Conservation (phyloP, 2,888 invertebrate genomes). For the Coleophora flavipennella region DNA sequence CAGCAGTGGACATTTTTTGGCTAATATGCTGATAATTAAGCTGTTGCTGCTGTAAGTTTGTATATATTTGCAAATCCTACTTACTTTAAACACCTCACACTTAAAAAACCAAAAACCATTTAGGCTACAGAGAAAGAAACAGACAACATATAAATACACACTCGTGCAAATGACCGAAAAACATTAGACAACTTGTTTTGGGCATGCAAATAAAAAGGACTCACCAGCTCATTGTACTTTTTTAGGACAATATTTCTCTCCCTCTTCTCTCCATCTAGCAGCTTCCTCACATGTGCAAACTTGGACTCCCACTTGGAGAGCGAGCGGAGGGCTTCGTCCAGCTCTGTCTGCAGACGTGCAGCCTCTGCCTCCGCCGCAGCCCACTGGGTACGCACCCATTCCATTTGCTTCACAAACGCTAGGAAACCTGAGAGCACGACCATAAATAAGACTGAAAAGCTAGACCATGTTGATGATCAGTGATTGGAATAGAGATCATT, state of each 20-base stretch:
- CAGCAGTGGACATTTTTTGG: too few relatives aligned
- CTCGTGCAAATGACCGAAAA: not conserved
- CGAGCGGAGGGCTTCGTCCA: constrained; percentile 80
- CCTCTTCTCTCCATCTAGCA: constrained; percentile 85
- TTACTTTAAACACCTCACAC: too few relatives aligned
- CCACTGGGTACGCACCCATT: constrained; percentile 80
- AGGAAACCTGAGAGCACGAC: constrained; percentile 74
- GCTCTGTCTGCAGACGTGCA: constrained; percentile 77
- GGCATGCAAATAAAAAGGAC: constrained; percentile 14
- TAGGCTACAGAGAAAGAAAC: too few relatives aligned
- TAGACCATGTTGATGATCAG: too few relatives aligned
- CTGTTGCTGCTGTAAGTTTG: too few relatives aligned
- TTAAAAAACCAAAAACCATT: too few relatives aligned
- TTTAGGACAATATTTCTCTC: constrained; percentile 78
- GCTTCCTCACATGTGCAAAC: constrained; percentile 83
- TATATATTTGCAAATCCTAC: too few relatives aligned
- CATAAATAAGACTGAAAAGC: too few relatives aligned
- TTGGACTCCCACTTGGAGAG: constrained; percentile 84
- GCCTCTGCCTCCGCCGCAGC: constrained; percentile 79
- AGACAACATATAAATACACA: not conserved
- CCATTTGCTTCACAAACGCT: constrained; percentile 80
- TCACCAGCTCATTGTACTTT: constrained; percentile 81
- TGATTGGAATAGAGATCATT: too few relatives aligned
- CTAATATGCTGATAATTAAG: too few relatives aligned
- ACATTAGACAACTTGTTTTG: not conserved